Conservation (phyloP, 2,113 vertebrate species). For the Piprites chloris region DNA sequence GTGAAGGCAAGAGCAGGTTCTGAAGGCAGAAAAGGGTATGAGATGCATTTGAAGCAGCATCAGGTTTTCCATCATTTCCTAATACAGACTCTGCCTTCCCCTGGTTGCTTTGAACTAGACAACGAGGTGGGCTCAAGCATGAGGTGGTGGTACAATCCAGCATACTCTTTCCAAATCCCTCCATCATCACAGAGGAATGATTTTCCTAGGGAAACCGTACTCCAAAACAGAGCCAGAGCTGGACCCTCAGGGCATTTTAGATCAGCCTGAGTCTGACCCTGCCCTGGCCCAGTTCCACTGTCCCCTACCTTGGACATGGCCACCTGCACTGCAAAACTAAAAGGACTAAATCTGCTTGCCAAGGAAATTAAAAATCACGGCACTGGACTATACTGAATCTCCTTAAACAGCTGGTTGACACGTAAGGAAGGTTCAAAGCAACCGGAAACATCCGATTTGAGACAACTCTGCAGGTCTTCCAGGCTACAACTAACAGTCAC, state of each 20-base stretch:
- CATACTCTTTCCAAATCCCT: background rate
- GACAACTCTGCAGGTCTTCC: background rate
- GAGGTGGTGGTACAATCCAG: background rate
- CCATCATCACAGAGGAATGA: background rate
- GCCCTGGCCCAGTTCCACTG: background rate
- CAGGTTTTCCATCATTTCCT: background rate
- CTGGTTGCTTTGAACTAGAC: background rate
- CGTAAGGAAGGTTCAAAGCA: background rate
- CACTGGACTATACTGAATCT: accelerated
- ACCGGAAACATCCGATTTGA: background rate
- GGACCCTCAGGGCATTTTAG: background rate
- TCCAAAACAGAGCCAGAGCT: accelerated
- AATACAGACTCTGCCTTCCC: background rate
- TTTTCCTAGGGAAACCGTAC: background rate
- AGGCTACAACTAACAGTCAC: background rate
- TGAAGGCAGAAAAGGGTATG: background rate
- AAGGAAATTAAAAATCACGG: background rate
- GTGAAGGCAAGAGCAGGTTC: background rate
- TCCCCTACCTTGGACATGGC: accelerated
- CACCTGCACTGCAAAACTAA: background rate
- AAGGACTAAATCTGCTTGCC: background rate
- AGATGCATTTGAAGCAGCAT: background rate
- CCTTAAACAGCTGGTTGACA: background rate
- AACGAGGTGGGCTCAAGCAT: background rate
- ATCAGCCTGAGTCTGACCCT: background rate